A percentile compares a stretch with the other conserved stretches of the same genome.
Conservation (phyloP, 2,888 invertebrate species). For the Stenotaenia linearis region DNA sequence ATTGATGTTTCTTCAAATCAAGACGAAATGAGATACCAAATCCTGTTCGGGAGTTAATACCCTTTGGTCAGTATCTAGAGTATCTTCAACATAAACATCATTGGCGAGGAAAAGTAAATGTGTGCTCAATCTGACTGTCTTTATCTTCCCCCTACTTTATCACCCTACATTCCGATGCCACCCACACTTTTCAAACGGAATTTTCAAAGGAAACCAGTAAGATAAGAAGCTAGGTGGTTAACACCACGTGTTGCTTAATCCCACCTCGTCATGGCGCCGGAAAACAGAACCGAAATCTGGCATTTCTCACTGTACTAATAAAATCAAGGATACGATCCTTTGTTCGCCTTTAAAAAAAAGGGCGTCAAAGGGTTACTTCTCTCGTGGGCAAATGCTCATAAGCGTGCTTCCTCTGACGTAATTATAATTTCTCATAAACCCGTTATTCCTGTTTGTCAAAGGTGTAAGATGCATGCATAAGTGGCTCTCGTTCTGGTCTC, state of each 20-base stretch:
- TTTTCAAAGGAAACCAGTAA: background rate
- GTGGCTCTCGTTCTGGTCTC: no score
- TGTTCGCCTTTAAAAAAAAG: background rate
- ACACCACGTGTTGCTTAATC: background rate
- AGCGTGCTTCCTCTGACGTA: conserved; percentile 11
- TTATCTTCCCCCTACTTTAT: conserved; percentile 1
- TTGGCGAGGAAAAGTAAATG: background rate
- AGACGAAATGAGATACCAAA: no score
- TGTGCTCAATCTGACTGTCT: background rate
- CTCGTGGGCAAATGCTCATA: background rate
- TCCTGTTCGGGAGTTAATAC: no score
- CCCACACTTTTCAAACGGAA: background rate
- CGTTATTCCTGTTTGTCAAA: background rate
- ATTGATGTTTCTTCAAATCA: no score
- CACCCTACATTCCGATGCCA: conserved; percentile 1
- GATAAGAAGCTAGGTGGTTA: background rate
- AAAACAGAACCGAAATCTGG: background rate
- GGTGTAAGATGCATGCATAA: background rate
- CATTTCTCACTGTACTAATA: background rate
- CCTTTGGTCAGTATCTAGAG: no score
- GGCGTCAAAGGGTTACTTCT: background rate
- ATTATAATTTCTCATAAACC: conserved; percentile 18
- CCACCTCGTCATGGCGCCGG: background rate
- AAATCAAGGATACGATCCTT: background rate
- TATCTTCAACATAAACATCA: background rate